Conservation (phyloP, 2,113 vertebrate species). For the Scomber colias region DNA sequence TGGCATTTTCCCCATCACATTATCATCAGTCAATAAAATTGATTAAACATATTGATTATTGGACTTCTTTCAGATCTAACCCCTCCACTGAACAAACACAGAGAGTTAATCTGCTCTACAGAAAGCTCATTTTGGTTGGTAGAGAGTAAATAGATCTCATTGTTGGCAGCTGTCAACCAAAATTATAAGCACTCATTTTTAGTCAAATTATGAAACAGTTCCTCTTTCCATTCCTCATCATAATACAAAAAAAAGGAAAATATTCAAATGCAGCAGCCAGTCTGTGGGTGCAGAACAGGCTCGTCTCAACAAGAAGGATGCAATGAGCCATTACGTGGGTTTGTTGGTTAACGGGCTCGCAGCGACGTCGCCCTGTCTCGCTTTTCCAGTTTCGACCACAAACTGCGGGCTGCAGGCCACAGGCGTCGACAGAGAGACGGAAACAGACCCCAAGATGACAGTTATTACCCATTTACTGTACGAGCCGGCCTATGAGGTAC, state of each 20-base stretch:
- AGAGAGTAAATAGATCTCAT: background rate
- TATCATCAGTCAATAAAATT: background rate
- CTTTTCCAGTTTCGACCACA: slow-evolving; percentile 53
- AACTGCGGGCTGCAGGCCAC: slow-evolving; percentile 11
- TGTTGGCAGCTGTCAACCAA: background rate
- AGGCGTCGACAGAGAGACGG: background rate
- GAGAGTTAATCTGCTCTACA: background rate
- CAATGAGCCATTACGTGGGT: slow-evolving; percentile 48
- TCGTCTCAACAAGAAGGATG: slow-evolving; percentile 24
- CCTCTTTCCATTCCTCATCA: background rate
- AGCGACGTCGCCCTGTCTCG: background rate
- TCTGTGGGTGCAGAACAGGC: slow-evolving; percentile 20
- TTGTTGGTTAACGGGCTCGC: slow-evolving; percentile 39
- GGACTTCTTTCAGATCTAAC: too few species aligned
- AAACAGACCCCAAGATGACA: slow-evolving; percentile 41
- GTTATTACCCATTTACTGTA: slow-evolving; percentile 44
- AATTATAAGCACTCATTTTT: background rate
- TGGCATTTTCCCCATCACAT: background rate
- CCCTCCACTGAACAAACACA: too few species aligned
- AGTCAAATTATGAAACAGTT: background rate
- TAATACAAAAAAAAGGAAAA: background rate
- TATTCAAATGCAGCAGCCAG: slow-evolving; percentile 5
- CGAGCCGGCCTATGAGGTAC: background rate
- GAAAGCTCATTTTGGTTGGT: background rate
- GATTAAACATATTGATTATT: background rate